Evolutionary conservation across 1,140 invertebrate species (phyloP).

Genomic region (Chironomus striatipennis): DNA sequence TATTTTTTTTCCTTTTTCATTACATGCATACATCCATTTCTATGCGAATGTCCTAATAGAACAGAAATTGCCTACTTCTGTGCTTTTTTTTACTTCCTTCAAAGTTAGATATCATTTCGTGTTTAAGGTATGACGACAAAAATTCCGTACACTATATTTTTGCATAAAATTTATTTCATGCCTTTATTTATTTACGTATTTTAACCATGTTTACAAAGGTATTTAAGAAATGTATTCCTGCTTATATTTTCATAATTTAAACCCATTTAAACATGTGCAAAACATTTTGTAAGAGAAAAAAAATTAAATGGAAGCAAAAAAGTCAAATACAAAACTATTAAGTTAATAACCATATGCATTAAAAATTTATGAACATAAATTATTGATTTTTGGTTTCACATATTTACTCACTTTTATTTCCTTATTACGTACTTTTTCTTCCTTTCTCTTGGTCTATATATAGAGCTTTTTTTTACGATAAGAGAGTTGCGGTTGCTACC

Average conservation of each 20-base stretch:
- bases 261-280: neutral
- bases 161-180: slow-evolving; percentile 14
- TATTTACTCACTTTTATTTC: too few relatives aligned
- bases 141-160: neutral
- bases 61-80: neutral
- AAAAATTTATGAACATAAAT: slow-evolving; percentile 21
- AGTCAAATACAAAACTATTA: slow-evolving; percentile 1
- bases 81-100: neutral
- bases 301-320: neutral
- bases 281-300: neutral
- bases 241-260: neutral
- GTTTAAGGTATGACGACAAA: neutral
- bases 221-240: neutral
- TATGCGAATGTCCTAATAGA: neutral
- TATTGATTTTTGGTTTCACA: slow-evolving; percentile 16
- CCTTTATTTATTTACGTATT: neutral
- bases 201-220: neutral
- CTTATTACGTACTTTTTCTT: too few relatives aligned
- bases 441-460: neutral
- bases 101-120: neutral
- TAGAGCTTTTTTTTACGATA: neutral
- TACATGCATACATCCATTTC: neutral
- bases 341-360: neutral
- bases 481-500: too few relatives aligned
- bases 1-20: neutral